A percentile compares a stretch with the other conserved stretches of the same genome.
Conservation (phyloP, 2,888 invertebrate genomes). For the Tipula lateralis region DNA sequence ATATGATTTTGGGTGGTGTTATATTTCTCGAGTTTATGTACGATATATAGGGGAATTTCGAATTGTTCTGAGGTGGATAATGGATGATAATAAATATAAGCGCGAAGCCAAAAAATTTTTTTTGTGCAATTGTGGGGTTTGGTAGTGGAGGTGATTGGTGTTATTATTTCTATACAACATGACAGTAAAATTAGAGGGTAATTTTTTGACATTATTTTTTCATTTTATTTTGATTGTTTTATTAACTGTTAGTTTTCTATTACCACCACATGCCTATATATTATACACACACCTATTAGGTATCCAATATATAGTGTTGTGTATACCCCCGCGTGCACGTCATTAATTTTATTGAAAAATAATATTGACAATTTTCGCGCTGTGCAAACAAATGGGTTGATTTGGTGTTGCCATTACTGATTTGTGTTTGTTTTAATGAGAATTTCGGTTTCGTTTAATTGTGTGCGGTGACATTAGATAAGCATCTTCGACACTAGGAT, state of each 20-base stretch:
- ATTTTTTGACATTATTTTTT: neutral
- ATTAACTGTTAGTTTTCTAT: neutral
- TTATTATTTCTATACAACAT: neutral
- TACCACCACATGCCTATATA: neutral
- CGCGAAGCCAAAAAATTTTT: neutral
- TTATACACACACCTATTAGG: neutral
- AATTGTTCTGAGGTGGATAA: neutral
- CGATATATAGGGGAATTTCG: neutral
- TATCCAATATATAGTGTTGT: neutral
- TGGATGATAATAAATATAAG: constrained; percentile 9
- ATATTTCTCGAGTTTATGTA: neutral
- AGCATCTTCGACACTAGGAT: neutral
- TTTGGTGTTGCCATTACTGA: neutral
- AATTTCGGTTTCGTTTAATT: neutral
- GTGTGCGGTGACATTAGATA: neutral
- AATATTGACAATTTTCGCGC: constrained; percentile 19
- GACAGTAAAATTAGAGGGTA: constrained; percentile 15
- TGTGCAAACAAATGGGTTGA: neutral
- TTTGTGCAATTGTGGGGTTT: neutral
- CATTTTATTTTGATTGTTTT: neutral
- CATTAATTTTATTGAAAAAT: neutral
- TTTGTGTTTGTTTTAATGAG: neutral
- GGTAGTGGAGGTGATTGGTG: constrained; percentile 13
- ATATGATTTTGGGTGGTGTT: neutral
- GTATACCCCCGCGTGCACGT: no score